Evolutionary conservation across 2,888 invertebrate genomes (phyloP).

Genomic region (Syrphus vitripennis): DNA sequence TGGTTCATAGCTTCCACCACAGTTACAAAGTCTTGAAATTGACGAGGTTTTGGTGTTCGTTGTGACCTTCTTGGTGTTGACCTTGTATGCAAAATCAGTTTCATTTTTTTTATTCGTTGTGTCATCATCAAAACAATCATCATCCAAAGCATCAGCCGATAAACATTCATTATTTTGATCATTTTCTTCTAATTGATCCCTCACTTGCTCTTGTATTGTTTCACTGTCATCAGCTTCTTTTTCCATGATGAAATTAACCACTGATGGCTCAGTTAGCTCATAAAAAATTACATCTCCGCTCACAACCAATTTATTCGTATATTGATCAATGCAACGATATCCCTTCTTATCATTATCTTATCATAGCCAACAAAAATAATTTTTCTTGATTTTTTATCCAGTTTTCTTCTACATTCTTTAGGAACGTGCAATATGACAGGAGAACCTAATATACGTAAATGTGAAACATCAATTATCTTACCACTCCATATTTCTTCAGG

Average conservation of each 20-base stretch:
- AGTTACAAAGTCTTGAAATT: background rate
- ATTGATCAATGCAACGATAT: conserved; percentile 39
- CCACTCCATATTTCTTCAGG: conserved; percentile 78
- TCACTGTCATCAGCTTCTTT: too few relatives aligned
- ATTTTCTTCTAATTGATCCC: background rate
- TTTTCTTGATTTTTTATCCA: conserved; percentile 23
- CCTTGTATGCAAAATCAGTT: background rate
- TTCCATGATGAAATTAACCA: background rate
- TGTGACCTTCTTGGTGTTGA: background rate
- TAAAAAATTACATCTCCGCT: conserved; percentile 36
- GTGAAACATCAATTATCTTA: conserved; percentile 75
- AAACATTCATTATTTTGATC: background rate
- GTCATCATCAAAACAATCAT: background rate
- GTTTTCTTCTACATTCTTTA: conserved; percentile 12
- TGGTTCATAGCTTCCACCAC: background rate
- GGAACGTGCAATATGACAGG: conserved; percentile 63
- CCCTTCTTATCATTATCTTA: conserved; percentile 33
- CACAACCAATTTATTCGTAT: conserved; percentile 20
- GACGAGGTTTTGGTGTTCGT: background rate
- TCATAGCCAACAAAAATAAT: conserved; percentile 37
- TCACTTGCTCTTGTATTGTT: background rate
- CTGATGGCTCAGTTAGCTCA: background rate
- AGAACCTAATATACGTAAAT: conserved; percentile 78
- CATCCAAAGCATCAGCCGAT: background rate
- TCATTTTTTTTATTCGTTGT: background rate